Evolutionary conservation across 2,888 invertebrate species (phyloP), one percentile per base, ranked within the genome.

Genomic region (Carabus problematicus): DNA sequence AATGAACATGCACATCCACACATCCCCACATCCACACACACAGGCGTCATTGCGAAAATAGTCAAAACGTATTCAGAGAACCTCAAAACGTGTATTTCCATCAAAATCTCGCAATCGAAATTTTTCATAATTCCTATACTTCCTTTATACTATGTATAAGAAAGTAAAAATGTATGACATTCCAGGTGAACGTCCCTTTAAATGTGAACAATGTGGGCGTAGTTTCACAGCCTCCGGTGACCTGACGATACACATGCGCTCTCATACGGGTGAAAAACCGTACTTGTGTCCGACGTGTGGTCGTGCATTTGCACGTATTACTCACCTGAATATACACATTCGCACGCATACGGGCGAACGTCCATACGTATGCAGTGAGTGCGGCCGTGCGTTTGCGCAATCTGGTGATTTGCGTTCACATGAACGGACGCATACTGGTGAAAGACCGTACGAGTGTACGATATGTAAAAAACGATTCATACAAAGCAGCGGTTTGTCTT

Each of bases 201-300:
- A 71, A 70, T 85, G 85, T 71, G 73, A 72, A 0, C 75, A 76
- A 2, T 85, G 85, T 63, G 83, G 84, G 0, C 73, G 75, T n/a
- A 61, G 70, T 0, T 77, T 77, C 60, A 75, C 74, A 1, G 76
- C 74, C 0, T 70, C 74, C 0, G 75, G 77, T 0, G 83, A 84
- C 72, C 77, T 80, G 11, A 73, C 75, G 0, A 70, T 80, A 0
- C 85, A 85, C 70, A 71, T 78, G 71, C 76, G 78, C 39, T 73
- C 82, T n/a, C 85, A 85, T 71, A 72, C 74, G 0, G 81, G 82
- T 42, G 74, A 74, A 0, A 83, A 78, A 71, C 74, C 74, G 0
- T 47, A 70, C 9, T 72, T 71, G 1, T 84, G 84, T 70, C 54
- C 72, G 19, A 55, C 75, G 12, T 84, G 84, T 70, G 61, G 73